phyloP scores from a whole-genome alignment of 2,797 vertebrate species.

The Molossus molossus region DNA sequence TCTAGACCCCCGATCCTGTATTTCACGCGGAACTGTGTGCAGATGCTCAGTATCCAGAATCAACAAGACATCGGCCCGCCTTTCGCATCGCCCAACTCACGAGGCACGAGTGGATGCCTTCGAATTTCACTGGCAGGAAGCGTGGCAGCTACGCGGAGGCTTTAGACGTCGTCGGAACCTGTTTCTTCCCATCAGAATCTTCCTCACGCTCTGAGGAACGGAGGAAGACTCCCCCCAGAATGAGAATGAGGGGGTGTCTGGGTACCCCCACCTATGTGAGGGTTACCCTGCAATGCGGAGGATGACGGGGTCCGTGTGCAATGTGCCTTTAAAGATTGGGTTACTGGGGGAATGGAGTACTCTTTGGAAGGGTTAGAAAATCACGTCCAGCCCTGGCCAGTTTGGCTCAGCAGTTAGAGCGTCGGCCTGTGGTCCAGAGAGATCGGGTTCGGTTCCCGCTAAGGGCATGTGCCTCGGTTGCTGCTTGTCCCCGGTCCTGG shows the following conservation, averaged over 20 bases:
- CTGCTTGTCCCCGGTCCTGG: no score
- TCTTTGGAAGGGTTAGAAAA: background rate
- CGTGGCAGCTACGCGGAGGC: conserved; percentile 6
- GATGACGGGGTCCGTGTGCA: background rate
- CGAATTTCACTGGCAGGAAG: conserved; percentile 67
- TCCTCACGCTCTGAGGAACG: background rate
- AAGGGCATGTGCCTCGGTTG: no score
- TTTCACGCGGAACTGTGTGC: conserved; percentile 46
- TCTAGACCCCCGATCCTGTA: background rate
- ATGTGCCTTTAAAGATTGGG: background rate
- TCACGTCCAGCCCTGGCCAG: no score
- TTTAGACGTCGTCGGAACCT: conserved; percentile 24
- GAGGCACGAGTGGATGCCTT: conserved; percentile 72
- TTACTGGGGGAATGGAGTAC: no score
- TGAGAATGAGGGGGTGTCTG: background rate
- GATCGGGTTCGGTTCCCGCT: no score
- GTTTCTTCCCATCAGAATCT: background rate
- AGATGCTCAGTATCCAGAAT: background rate
- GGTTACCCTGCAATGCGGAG: background rate
- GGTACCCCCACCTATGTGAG: no score
- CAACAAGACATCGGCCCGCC: background rate
- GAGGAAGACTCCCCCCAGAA: background rate
- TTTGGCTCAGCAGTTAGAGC: no score
- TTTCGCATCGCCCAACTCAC: conserved; percentile 64
- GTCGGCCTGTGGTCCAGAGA: no score